Base-by-base conservation (phyloP, 2,888 invertebrate genomes). In the Fragum sueziense region DNA sequence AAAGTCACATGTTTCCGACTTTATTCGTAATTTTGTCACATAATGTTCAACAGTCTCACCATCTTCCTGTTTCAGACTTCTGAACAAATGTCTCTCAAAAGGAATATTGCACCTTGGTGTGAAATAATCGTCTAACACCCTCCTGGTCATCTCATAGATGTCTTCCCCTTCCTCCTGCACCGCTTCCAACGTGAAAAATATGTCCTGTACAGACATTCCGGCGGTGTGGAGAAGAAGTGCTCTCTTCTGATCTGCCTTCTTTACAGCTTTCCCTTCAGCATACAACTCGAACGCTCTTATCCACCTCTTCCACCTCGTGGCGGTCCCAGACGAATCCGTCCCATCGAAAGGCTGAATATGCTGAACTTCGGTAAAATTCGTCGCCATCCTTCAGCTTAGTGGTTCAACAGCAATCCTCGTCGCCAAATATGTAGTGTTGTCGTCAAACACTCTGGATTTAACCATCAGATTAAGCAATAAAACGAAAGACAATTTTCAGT, bases 71-170 rank as follows among this genome's bases (percentile, higher is more conserved):
- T 17, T 41, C 14, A 83, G 68, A 27, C n/a, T n/a, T n/a, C n/a
- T n/a, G 22, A 85, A 80, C 51, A 54, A 22, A 65, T 79, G 70
- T 22, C 85, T 25, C 75, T 83, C 77, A 54, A 69, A 82, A 20
- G 79, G 57, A 3, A 69, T 22, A 62, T 79, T 85, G 9, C 62
- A 62, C 59, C 76, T 52, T 20, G 70, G 54, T 17, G 59, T 41
- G 57, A 82, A 82, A 72, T 81, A 61, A 65, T 69, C 29, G 47
- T 69, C 27, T 17, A 51, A 52, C 1, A 41, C 14, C 29, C 11
- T 69, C 20, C n/a, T 29, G 27, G 22, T 7, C 6, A 14, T 20
- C 11, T 37, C 1, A n/a, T 51, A 69, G 7, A 20, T 7, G 17
- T 47, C 27, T 22, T 69, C 52, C 29, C 69, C 52, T 20, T 27